Percentiles rank a stretch among this genome's conserved stretches.
Evolutionary conservation across 37 sponge, comb jelly and placozoan species (phyloP).

Genomic region (Lycopodina hypogea): DNA sequence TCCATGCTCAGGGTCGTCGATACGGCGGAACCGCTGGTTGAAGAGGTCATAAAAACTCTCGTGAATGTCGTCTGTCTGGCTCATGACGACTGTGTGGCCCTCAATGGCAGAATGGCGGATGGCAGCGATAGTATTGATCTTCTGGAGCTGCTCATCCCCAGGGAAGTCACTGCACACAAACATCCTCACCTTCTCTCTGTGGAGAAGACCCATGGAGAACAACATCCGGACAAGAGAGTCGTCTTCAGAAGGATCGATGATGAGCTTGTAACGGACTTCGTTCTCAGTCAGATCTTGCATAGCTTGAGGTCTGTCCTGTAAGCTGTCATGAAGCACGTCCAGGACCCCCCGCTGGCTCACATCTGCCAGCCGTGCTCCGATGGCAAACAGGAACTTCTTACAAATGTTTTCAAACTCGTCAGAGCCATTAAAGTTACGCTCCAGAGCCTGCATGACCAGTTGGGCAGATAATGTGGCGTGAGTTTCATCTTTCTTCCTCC

Average conservation of each 20-base stretch:
- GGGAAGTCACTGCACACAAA: constrained; percentile 81
- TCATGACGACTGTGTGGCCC: constrained; percentile 82
- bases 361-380: background rate
- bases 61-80: constrained; percentile 81
- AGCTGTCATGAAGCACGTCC: constrained; percentile 54
- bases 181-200: constrained; percentile 45
- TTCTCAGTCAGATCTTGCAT: constrained; percentile 44
- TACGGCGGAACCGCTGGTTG: constrained; percentile 76
- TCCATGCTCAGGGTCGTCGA: constrained; percentile 60
- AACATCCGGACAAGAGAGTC: constrained; percentile 68
- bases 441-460: constrained; percentile 66
- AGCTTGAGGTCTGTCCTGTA: constrained; percentile 52
- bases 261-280: constrained; percentile 80
- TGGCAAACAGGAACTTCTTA: constrained; percentile 36
- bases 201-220: constrained; percentile 63
- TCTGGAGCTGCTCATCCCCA: constrained; percentile 75
- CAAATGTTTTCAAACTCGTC: constrained; percentile 55
- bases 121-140: constrained; percentile 79
- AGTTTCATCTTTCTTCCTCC: constrained; percentile 38
- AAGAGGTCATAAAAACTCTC: constrained; percentile 91
- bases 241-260: constrained; percentile 85
- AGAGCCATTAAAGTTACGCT: constrained; percentile 88
- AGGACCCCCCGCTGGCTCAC: constrained; percentile 35
- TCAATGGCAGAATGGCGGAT: constrained; percentile 74
- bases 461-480: constrained; percentile 38